Evolutionary conservation across 2,888 invertebrate genomes (phyloP), one percentile per base, ranked within the genome.

Genomic region (Aelia acuminata): DNA sequence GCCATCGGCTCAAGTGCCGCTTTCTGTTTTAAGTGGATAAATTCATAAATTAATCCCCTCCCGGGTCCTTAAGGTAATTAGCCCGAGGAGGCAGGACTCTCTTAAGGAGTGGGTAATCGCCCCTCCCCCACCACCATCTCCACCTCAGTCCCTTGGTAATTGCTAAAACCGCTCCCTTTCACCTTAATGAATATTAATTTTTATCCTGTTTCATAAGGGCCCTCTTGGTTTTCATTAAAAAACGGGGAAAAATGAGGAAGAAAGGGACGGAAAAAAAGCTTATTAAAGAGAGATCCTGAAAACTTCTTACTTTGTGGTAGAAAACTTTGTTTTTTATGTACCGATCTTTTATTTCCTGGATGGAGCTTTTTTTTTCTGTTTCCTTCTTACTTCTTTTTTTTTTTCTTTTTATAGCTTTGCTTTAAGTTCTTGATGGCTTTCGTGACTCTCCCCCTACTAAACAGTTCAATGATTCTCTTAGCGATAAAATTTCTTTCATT

Each of bases 341-440:
- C 80, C 39, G 80, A 80, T 80, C 80, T 80, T 80, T 80, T 80
- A 80, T 80, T 80, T 80, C 80, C 80, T 43, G 80, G 80, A 47
- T 47, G 80, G 35, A 80, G 80, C 13, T 80, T 80, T 75, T 80
- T 75, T 75, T 80, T 80, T 80, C 80, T 47, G 63, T 70, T 70
- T 70, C 63, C 63, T 70, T 70, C 63, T 57, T 26, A 8, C n/a
- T n/a, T n/a, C n/a, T n/a, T n/a, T 70, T 35, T 70, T 70, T 70
- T 70, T 70, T 80, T n/a, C n/a, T n/a, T 80, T 80, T 80, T 80
- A 80, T 80, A 80, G 80, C 80, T 80, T 80, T 80, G 80, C 80
- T 80, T 80, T 80, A 80, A 80, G 80, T 80, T 80, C 80, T 80
- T 80, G 80, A 80, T 80, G 80, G 80, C 80, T 80, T 80, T 80